Evolutionary conservation across 1,140 invertebrate species (phyloP).

Genomic region (Cepaea nemoralis): DNA sequence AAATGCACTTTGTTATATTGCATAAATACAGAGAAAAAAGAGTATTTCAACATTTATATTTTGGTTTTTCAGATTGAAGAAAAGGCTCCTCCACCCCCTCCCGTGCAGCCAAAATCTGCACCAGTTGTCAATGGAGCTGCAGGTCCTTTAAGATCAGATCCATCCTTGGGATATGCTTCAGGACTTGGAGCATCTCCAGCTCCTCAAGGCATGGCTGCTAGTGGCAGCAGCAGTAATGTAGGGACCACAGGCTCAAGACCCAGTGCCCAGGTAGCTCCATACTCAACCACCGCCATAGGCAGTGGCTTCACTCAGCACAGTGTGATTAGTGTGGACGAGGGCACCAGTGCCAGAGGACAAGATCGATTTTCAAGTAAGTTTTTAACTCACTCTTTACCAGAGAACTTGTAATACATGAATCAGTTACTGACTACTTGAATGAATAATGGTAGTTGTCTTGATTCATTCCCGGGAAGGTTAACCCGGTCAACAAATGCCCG

Average conservation of each 20-base stretch:
- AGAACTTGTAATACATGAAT: no score
- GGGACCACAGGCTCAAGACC: slow-evolving; percentile 52
- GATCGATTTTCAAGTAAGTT: slow-evolving; percentile 39
- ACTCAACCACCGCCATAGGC: slow-evolving; percentile 46
- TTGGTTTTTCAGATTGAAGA: slow-evolving; percentile 53
- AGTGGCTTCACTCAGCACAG: slow-evolving; percentile 44
- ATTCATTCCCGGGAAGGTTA: no score
- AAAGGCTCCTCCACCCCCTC: slow-evolving; percentile 43
- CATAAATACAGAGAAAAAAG: neutral
- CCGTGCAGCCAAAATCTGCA: slow-evolving; percentile 8
- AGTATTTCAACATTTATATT: neutral
- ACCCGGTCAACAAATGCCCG: no score
- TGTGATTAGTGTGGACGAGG: slow-evolving; percentile 60
- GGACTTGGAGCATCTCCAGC: slow-evolving; percentile 30
- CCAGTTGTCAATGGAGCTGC: slow-evolving; percentile 32
- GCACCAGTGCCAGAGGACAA: slow-evolving; percentile 51
- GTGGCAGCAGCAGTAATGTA: slow-evolving; percentile 1
- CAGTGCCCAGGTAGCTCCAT: slow-evolving; percentile 59
- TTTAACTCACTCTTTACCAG: neutral
- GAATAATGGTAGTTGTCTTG: neutral
- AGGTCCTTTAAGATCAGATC: slow-evolving; percentile 8
- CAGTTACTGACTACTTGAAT: no score
- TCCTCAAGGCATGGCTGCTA: neutral
- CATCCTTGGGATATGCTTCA: neutral
- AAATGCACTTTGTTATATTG: no score